Conservation (phyloP, 2,797 vertebrate species). For the Catharus ustulatus region DNA sequence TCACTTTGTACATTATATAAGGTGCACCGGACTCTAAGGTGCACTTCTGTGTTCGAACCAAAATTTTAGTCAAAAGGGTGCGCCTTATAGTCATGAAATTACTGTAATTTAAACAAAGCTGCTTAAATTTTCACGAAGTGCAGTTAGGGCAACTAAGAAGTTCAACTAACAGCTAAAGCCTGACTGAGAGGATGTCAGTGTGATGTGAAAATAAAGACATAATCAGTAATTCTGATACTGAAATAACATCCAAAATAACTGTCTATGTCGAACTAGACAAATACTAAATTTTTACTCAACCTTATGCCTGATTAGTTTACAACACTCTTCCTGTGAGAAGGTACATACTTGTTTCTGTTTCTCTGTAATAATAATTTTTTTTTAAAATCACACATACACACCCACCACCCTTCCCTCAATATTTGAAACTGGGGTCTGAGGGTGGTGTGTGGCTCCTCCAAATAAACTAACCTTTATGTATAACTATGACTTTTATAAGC, state of each 20-base stretch:
- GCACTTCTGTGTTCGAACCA: too few species aligned
- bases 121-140: background rate
- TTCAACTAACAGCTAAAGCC: background rate
- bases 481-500: background rate
- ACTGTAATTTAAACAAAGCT: background rate
- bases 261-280: background rate
- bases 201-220: background rate
- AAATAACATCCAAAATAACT: background rate
- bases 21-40: too few species aligned
- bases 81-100: too few species aligned
- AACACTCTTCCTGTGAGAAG: background rate
- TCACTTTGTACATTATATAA: too few species aligned
- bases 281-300: background rate
- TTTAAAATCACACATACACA: background rate
- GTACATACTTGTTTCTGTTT: background rate
- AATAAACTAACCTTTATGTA: background rate
- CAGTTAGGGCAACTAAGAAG: background rate
- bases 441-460: background rate
- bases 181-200: background rate
- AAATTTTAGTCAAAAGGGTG: too few species aligned
- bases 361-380: background rate
- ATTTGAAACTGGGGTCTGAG: background rate
- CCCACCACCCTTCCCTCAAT: background rate
- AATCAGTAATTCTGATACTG: background rate
- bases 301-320: background rate